phyloP scores from a whole-genome alignment of 2,888 invertebrate species.

The Melitaea athalia region DNA sequence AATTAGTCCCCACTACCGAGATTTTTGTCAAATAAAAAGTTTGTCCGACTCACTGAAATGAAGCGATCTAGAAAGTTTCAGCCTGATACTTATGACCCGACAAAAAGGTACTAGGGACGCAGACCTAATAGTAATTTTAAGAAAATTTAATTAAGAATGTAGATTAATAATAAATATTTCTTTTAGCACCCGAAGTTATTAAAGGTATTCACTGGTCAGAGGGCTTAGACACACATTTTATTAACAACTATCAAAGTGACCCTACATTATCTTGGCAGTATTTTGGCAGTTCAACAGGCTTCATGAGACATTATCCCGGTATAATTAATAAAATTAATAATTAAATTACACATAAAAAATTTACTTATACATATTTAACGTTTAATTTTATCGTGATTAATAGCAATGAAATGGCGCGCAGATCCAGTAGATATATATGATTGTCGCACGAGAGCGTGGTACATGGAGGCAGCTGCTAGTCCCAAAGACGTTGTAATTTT shows the following conservation, averaged over 20 bases:
- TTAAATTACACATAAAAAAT: neutral
- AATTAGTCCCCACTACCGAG: too few species aligned
- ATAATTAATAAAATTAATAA: slow-evolving; percentile 39
- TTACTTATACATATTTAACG: slow-evolving; percentile 2
- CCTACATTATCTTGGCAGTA: slow-evolving; percentile 98
- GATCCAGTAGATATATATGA: slow-evolving; percentile 96
- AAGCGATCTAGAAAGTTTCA: too few species aligned
- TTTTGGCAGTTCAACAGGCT: slow-evolving; percentile 98
- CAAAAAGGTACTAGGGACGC: too few species aligned
- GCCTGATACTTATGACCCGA: too few species aligned
- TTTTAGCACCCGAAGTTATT: slow-evolving; percentile 90
- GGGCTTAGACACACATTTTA: slow-evolving; percentile 93
- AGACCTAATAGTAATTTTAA: too few species aligned
- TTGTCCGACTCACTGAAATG: too few species aligned
- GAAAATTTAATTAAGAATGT: slow-evolving; percentile 2
- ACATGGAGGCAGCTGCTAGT: slow-evolving; percentile 98
- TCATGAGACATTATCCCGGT: slow-evolving; percentile 98
- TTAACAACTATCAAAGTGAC: slow-evolving; percentile 92
- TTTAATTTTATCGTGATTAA: slow-evolving; percentile 33
- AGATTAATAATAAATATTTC: slow-evolving; percentile 24
- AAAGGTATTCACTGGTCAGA: slow-evolving; percentile 98
- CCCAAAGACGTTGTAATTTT: slow-evolving; percentile 96
- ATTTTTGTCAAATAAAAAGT: too few species aligned
- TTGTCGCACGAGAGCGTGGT: slow-evolving; percentile 97
- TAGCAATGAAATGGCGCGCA: slow-evolving; percentile 90